Evolutionary conservation across 2,888 invertebrate species (phyloP), one percentile per base, ranked within the genome.

Genomic region (Chaetogeoica ovagalla): DNA sequence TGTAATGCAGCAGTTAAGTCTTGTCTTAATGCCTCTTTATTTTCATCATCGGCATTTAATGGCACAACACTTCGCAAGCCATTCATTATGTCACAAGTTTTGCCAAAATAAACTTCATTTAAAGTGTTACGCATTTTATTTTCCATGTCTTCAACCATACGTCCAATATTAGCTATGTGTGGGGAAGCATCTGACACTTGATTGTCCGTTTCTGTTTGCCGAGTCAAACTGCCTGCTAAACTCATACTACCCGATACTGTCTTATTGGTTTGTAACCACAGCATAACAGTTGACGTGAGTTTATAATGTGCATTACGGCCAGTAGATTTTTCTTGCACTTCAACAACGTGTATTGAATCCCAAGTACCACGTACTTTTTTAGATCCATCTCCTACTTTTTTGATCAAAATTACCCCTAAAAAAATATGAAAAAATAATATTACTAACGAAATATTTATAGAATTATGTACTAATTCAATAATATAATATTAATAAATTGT

Each of bases 311-410:
- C 98, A 84, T 92, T 94, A 77, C 96, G 90, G 0, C 97, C 97
- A 39, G 93, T 94, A 70, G 95, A 93, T 87, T 98, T 98, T 86
- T 98, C 97, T 86, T 96, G 95, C 1, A 99, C 98, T 88, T 99
- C 99, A 21, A 99, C 96, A 0, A 99, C 99, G 86, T 99, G 99
- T 85, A 99, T 97, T 2, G 98, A 98, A 87, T 99, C 99, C 99
- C 99, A 99, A 87, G 98, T 98, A 1, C 99, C 99, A 87, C 97
- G 97, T 85, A 98, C 98, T 88, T 96, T 97, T 88, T 96, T 97
- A 60, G 97, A 97, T 21, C 98, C 98, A 87, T 98, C 98, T 0
- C 98, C 98, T 0, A 96, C 97, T 88, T 99, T 99, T 87, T 99
- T 99, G 85, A 99, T 98, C 85, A 99, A 89, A 86, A 99, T 97